phyloP scores from a whole-genome alignment of 2,888 invertebrate genomes.

The Harpalus rubripes region DNA sequence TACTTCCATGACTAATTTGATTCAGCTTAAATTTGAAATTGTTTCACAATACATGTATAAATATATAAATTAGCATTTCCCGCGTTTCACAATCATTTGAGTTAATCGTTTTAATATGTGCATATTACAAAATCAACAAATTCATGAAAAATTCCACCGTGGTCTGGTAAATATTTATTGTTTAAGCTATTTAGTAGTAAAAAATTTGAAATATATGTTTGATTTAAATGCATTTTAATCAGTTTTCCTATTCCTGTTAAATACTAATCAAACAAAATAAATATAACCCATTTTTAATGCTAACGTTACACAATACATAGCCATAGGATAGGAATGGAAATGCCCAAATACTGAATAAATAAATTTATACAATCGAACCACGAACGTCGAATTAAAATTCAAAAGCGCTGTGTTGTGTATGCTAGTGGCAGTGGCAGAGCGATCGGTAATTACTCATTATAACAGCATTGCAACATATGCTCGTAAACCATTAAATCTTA shows the following conservation, averaged over 20 bases:
- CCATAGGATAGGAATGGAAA: constrained; percentile 50
- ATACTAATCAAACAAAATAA: constrained; percentile 52
- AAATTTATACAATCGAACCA: constrained; percentile 50
- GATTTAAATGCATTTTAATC: constrained; percentile 48
- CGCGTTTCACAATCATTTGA: constrained; percentile 42
- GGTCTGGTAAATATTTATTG: constrained; percentile 18
- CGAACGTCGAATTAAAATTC: constrained; percentile 50
- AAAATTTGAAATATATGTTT: constrained; percentile 20
- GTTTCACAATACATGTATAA: constrained; percentile 12
- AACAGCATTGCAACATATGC: constrained; percentile 44
- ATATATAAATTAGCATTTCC: constrained; percentile 29
- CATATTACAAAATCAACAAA: constrained; percentile 41
- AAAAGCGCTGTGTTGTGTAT: constrained; percentile 50
- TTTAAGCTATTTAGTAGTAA: constrained; percentile 22
- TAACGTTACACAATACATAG: constrained; percentile 38
- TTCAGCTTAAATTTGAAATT: constrained; percentile 4
- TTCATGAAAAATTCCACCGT: not conserved
- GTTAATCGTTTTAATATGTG: constrained; percentile 39
- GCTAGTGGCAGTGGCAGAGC: constrained; percentile 43
- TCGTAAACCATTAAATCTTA: constrained; percentile 44
- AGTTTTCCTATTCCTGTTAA: constrained; percentile 38
- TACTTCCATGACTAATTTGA: not conserved
- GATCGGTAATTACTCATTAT: constrained; percentile 51
- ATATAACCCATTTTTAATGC: constrained; percentile 52
- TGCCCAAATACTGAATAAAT: constrained; percentile 40